Base-by-base conservation (phyloP, 2,888 invertebrate genomes). In the Koerneria pararmatus region DNA sequence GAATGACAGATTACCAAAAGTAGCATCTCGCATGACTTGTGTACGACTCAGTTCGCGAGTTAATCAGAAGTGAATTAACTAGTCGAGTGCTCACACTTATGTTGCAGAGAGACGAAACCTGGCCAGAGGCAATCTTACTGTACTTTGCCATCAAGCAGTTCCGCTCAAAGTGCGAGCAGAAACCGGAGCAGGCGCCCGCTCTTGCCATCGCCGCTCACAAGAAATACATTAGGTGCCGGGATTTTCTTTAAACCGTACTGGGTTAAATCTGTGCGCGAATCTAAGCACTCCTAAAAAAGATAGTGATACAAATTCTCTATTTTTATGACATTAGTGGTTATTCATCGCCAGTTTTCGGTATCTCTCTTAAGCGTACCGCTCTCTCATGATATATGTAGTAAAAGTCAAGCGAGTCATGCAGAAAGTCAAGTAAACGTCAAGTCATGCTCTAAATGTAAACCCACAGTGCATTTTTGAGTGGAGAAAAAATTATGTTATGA, bases 71-170 rank as follows among this genome's bases (percentile, higher is more conserved):
- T n/a, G n/a, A n/a, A 41, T 41, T 11, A n/a, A 41, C 11, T 41
- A 41, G 46, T 41, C 46, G 11, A 41, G 11, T 11, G 11, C 46
- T n/a, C 11, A n/a, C 11, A 24, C 24, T 29, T 59, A 31, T 34
- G 27, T 22, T 53, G 22, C 63, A 63, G 63, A 41, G 54, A 37
- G 54, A 35, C 29, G 27, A 53, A 11, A 53, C 53, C 4, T 63
- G 63, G 22, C 15, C 34, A 0, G 35, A 53, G 2, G 11, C 63
- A 0, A 63, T 63, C 63, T 34, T 35, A 37, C 54, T 63, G 29
- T 41, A 63, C 63, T 63, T 53, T 31, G 51, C 63, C 2, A 37
- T 63, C 53, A 63, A 63, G 27, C 54, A 54, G 24, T 63, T 53
- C 63, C 22, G 41, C 1, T 35, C n/a, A 29, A 35, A 37, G 22